Base-by-base conservation (phyloP, 2,113 vertebrate genomes). In the Irena cyanogastra region DNA sequence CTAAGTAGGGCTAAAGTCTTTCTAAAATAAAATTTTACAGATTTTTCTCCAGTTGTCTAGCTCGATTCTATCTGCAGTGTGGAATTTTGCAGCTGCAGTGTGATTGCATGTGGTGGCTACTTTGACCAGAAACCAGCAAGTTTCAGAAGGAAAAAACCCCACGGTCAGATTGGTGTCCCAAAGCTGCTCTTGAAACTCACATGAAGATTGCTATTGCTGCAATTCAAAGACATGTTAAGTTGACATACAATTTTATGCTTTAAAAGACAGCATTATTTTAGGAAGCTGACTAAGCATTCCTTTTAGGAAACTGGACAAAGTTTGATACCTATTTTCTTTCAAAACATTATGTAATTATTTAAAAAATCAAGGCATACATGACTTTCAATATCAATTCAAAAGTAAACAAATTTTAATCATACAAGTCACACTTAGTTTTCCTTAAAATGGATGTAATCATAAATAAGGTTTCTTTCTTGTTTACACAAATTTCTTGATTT, bases 151-250 rank as follows among this genome's bases (percentile, higher is more conserved):
- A 89, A 68, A 70, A 65, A 39, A 1, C 0, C 3, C 5, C 41
- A 54, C 54, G 84, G 30, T 53, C 90, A 88, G 81, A 56, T 16
- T 13, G 23, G 27, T 13, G 28, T 74, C 93, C 90, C 59, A 95
- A 96, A 89, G 42, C 23, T 92, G 59, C 61, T 96, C 44, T 90
- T 94, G 95, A 95, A 96, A 95, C 42, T 88, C 76, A 88, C 64
- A 84, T 87, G 63, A 96, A 37, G 31, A 94, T 78, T 94, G 77
- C 60, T 89, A 69, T 37, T 82, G 22, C 60, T 94, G 96, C 85
- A 95, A 84, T 83, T 94, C 82, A 86, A 63, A 90, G 49, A 78
- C 49, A 72, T 61, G 30, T 24, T 78, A 94, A 89, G 10, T 39
- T 84, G 50, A 63, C 27, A 75, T 66, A 33, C 35, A 79, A 91